Percentiles rank a stretch among this genome's conserved stretches.
phyloP scores from a whole-genome alignment of 2,888 invertebrate species.

The Drepanosiphum platanoidis region DNA sequence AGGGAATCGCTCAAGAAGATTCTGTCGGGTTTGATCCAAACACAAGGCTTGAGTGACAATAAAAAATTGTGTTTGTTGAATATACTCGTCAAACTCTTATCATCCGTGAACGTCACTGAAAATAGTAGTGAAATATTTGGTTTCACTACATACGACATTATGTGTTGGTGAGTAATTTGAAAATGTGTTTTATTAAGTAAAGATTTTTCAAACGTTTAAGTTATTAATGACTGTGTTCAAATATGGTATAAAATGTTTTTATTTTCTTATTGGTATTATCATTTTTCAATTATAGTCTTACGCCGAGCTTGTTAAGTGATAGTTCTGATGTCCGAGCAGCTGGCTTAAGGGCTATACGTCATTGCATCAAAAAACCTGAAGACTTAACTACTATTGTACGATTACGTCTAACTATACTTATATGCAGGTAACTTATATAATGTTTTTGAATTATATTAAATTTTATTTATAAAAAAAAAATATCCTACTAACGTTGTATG shows the following conservation, averaged over 20 bases:
- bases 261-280: background rate
- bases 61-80: conserved; percentile 88
- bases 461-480: background rate
- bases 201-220: background rate
- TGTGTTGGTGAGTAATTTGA: conserved; percentile 77
- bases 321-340: conserved; percentile 90
- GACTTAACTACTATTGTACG: conserved; percentile 83
- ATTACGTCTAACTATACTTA: conserved; percentile 84
- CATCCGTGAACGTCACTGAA: conserved; percentile 69
- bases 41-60: conserved; percentile 76
- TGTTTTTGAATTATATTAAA: background rate
- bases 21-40: conserved; percentile 73
- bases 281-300: conserved; percentile 74
- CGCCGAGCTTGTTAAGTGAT: conserved; percentile 84
- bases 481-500: background rate
- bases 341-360: conserved; percentile 85
- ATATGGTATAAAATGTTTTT: background rate
- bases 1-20: conserved; percentile 72
- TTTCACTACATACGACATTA: conserved; percentile 82
- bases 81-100: conserved; percentile 81
- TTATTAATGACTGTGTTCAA: background rate
- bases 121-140: conserved; percentile 73
- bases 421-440: conserved; percentile 74
- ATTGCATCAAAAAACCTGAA: conserved; percentile 80
- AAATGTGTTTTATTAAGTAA: background rate